phyloP scores from a whole-genome alignment of 2,113 vertebrate species.

The Nipponia nippon region DNA sequence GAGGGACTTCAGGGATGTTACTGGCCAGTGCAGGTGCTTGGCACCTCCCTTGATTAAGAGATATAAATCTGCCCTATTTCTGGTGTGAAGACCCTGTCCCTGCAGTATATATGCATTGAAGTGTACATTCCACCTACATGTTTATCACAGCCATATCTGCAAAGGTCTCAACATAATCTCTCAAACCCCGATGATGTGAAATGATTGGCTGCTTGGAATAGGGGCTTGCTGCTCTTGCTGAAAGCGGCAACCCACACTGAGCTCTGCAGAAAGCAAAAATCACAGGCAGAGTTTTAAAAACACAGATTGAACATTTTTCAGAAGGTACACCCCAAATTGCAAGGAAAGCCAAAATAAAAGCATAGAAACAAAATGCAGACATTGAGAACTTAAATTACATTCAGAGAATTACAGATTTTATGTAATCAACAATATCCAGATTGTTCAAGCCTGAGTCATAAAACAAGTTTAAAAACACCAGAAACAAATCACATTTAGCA shows the following conservation, averaged over 20 bases:
- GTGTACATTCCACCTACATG: accelerated
- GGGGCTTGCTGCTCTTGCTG: neutral
- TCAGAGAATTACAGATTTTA: neutral
- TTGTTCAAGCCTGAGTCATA: constrained; percentile 2
- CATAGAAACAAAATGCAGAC: neutral
- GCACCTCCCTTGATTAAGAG: neutral
- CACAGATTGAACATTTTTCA: neutral
- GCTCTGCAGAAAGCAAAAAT: neutral
- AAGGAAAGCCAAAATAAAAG: neutral
- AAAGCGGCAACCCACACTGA: neutral
- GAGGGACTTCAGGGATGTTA: neutral
- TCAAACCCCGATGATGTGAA: neutral
- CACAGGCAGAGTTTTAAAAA: neutral
- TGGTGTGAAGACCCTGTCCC: neutral
- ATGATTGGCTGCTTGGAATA: neutral
- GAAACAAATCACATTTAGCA: neutral
- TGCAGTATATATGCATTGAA: neutral
- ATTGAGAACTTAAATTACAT: neutral
- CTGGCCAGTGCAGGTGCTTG: neutral
- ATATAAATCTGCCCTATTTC: neutral
- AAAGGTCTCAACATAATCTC: neutral
- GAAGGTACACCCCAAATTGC: neutral
- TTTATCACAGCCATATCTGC: neutral
- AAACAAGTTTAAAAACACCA: neutral
- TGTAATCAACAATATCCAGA: neutral